Evolutionary conservation across 2,888 invertebrate genomes (phyloP), one percentile per base, ranked within the genome.

Genomic region (Hypena proboscidalis): DNA sequence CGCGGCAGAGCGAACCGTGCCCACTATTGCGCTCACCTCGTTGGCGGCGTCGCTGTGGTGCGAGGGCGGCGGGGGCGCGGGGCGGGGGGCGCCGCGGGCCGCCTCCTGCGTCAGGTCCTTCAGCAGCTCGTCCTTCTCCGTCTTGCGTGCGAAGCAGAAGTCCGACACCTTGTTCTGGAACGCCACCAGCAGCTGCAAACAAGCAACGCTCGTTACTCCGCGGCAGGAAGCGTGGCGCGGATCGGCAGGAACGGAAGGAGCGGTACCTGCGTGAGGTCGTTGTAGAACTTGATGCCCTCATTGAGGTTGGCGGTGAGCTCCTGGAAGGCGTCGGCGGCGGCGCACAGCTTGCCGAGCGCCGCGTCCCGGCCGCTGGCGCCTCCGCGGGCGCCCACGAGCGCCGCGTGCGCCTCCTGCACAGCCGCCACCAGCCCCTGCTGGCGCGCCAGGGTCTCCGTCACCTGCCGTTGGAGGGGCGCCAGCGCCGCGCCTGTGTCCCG

Each of bases 151-250:
- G 90, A 99, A 99, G 83, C 98, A 98, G 87, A 97, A 99, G 92
- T 99, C 99, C 4, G 96, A 95, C 70, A 99, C 97, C 90, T 99
- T 99, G 88, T 97, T 98, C 92, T 99, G 99, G 91, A 98, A 97
- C 41, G 95, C 95, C 9, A 99, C 95, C 77, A 99, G 91, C 70
- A 99, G 89, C 93, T 98, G 93, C 35, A 52, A 9, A 44, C 20
- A 57, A 37, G 27, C 6, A 8, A 22, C 13, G 7, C 13, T n/a
- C n/a, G n/a, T n/a, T n/a, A n/a, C n/a, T 17, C 17, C 6, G 30
- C 5, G 26, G 10, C 6, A 15, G 3, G n/a, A 26, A 2, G 7
- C 11, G 21, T 26, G 4, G 26, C 17, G 10, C n/a, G 9, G 10
- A 4, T 9, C 25, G 4, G 4, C 2, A 9, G 29, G 30, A 10